These are phyloP conservation scores for Tubulanus polymorphus DNA, from an alignment of 2,888 invertebrate species.

Conservation along the genomic window DNA sequence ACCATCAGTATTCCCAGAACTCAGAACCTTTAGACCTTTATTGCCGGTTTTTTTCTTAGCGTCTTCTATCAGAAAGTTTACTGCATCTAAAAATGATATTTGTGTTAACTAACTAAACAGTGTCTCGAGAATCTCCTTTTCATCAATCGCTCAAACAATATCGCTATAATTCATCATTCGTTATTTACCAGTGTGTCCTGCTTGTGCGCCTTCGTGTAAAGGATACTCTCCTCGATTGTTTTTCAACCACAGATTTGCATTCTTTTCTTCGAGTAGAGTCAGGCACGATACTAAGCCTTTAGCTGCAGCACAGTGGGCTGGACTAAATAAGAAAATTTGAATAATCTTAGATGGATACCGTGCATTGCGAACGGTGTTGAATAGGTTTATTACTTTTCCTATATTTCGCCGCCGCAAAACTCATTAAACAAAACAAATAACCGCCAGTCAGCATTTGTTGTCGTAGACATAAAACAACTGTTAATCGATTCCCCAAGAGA, in stretches of 20 bases:
- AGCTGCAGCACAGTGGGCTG: constrained; percentile 91
- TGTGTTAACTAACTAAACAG: background rate
- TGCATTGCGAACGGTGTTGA: too few relatives aligned
- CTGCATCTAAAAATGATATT: constrained; percentile 30
- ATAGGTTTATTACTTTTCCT: too few relatives aligned
- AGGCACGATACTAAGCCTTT: constrained; percentile 91
- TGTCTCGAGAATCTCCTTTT: background rate
- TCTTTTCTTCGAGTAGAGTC: constrained; percentile 69
- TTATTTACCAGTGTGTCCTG: constrained; percentile 68
- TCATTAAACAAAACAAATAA: too few relatives aligned
- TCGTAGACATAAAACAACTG: too few relatives aligned
- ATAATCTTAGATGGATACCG: background rate
- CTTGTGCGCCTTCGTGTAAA: constrained; percentile 91
- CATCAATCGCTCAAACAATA: background rate
- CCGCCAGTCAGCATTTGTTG: too few relatives aligned
- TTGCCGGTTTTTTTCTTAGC: too few relatives aligned
- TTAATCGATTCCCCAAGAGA: too few relatives aligned
- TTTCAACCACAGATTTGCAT: constrained; percentile 85
- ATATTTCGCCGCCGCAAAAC: too few relatives aligned
- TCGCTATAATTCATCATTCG: constrained; percentile 1
- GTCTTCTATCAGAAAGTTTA: constrained; percentile 34
- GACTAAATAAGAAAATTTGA: constrained; percentile 54
- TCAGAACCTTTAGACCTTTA: too few relatives aligned
- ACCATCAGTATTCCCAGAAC: constrained; percentile 86
- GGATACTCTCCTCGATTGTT: constrained; percentile 93